These are phyloP conservation scores for Stegodyphus dumicola DNA, from an alignment of 1,140 invertebrate genomes.

Conservation along the genomic window DNA sequence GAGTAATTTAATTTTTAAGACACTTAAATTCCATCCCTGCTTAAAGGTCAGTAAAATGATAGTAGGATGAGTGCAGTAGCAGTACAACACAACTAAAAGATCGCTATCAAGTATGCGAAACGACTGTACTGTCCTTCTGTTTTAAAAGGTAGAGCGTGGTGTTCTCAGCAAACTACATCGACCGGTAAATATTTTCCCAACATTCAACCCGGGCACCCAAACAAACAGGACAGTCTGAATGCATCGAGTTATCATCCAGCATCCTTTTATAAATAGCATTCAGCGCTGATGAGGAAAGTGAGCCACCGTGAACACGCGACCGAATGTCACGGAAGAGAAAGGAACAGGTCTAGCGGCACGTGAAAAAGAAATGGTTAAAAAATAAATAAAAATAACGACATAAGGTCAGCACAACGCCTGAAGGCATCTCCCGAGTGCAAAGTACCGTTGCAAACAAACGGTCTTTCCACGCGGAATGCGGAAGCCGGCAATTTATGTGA, in stretches of 20 bases:
- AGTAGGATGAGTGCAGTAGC: too few relatives aligned
- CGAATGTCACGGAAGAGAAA: slow-evolving; percentile 10
- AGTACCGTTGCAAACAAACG: slow-evolving; percentile 44
- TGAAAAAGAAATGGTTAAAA: slow-evolving; percentile 1
- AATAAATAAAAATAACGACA: neutral
- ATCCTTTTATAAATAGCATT: neutral
- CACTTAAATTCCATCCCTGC: too few relatives aligned
- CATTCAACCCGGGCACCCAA: neutral
- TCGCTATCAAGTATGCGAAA: neutral
- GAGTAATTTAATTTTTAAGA: too few relatives aligned
- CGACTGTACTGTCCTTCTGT: neutral
- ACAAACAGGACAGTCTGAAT: neutral
- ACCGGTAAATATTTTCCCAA: neutral
- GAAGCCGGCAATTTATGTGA: slow-evolving; percentile 6
- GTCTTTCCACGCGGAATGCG: slow-evolving; percentile 39
- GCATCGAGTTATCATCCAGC: neutral
- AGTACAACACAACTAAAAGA: too few relatives aligned
- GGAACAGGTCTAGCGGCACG: slow-evolving; percentile 42
- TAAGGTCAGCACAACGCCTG: slow-evolving; percentile 54
- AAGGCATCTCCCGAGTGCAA: slow-evolving; percentile 43
- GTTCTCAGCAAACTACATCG: neutral
- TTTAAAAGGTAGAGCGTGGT: neutral
- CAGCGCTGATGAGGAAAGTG: slow-evolving; percentile 21
- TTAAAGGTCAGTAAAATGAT: too few relatives aligned
- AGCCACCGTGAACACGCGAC: slow-evolving; percentile 37